Evolutionary conservation across 2,888 invertebrate species (phyloP).

Genomic region (Tetrapedia diversipes): DNA sequence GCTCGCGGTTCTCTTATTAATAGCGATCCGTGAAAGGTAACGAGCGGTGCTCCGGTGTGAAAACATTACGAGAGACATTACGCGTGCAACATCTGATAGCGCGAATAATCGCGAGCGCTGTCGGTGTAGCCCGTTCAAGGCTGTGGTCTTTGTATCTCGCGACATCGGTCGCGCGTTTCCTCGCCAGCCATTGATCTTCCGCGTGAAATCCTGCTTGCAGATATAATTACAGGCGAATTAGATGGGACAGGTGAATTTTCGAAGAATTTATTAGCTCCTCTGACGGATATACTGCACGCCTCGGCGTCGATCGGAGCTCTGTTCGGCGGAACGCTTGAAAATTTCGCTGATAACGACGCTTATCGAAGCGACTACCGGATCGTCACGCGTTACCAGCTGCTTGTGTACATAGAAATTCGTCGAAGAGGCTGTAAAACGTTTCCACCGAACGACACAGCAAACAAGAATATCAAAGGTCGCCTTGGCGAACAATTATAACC

Average conservation of each 20-base stretch:
- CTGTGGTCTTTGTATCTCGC: conserved; percentile 28
- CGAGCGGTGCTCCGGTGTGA: conserved; percentile 34
- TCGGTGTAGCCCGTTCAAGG: conserved; percentile 20
- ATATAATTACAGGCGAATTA: not conserved
- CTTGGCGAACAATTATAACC: conserved; percentile 19
- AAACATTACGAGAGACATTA: conserved; percentile 48
- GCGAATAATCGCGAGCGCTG: conserved; percentile 28
- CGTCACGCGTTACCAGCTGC: not conserved
- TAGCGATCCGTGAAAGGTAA: conserved; percentile 48
- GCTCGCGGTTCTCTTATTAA: conserved; percentile 39
- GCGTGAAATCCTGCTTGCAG: not conserved
- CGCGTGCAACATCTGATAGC: conserved; percentile 48
- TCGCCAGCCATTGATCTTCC: conserved; percentile 13
- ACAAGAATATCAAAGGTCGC: not conserved
- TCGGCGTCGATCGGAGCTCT: too few species aligned
- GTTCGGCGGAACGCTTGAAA: not conserved
- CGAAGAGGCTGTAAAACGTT: not conserved
- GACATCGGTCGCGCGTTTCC: conserved; percentile 18
- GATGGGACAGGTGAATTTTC: not conserved
- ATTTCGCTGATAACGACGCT: not conserved
- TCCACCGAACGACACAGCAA: not conserved
- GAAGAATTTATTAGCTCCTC: not conserved
- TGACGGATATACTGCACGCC: not conserved
- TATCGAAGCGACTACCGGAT: not conserved
- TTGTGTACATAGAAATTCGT: not conserved